Conservation (phyloP, 2,113 vertebrate genomes). For the Urocitellus parryii region DNA sequence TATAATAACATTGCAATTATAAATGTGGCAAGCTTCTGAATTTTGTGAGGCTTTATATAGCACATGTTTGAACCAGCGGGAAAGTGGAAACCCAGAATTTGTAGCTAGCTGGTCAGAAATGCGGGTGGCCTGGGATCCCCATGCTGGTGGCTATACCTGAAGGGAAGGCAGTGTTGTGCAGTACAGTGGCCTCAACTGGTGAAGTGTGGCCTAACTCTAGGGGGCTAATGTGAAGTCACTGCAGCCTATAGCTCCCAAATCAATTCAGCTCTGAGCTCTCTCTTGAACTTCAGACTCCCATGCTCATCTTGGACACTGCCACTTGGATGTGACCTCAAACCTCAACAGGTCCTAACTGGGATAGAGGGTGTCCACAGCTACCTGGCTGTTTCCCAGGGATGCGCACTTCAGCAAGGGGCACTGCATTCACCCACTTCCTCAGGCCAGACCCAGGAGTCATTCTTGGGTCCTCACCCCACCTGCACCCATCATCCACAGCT, state of each 20-base stretch:
- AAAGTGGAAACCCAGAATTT: background rate
- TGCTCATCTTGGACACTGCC: background rate
- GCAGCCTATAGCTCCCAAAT: background rate
- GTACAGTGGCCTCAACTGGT: background rate
- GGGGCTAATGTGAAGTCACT: background rate
- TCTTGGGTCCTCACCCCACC: background rate
- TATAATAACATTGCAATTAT: background rate
- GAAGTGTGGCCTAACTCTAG: background rate
- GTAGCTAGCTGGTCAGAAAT: background rate
- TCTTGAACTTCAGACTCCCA: background rate
- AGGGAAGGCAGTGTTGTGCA: background rate
- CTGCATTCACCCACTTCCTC: background rate
- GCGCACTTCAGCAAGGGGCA: background rate
- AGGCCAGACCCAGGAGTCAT: background rate
- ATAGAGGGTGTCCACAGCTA: background rate
- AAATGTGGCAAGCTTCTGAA: background rate
- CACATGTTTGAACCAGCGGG: background rate
- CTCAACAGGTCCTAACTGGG: background rate
- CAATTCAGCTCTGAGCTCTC: no score
- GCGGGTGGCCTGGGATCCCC: background rate
- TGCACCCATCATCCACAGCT: no score
- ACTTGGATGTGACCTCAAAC: background rate
- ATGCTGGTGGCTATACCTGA: background rate
- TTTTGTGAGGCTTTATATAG: background rate
- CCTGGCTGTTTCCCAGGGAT: background rate